These are phyloP conservation scores for Rhorus exstirpatorius DNA, from an alignment of 2,888 invertebrate genomes.

Conservation along the genomic window DNA sequence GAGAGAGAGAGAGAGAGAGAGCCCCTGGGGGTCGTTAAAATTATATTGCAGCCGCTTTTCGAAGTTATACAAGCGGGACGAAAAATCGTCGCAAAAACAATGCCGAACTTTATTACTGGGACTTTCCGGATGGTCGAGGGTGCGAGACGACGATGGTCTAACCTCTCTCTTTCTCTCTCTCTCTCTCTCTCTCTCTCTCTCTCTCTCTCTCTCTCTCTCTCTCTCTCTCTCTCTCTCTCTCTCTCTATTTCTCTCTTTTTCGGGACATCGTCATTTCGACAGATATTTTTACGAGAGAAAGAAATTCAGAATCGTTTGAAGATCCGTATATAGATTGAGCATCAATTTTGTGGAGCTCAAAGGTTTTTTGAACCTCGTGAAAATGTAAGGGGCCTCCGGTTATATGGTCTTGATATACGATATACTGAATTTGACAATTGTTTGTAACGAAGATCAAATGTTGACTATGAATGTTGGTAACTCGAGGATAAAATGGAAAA, in stretches of 20 bases:
- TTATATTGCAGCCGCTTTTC: constrained; percentile 82
- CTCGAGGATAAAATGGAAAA: neutral
- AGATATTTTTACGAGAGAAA: constrained; percentile 48
- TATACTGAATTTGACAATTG: constrained; percentile 11
- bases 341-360: constrained; percentile 2
- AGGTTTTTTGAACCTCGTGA: constrained; percentile 10
- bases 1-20: constrained; percentile 30
- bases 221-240: constrained; percentile 42
- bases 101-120: constrained; percentile 81
- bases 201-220: constrained; percentile 44
- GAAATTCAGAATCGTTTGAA: constrained; percentile 33
- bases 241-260: constrained; percentile 40
- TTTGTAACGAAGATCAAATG: constrained; percentile 5
- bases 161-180: constrained; percentile 52
- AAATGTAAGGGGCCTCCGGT: constrained; percentile 9
- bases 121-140: constrained; percentile 21
- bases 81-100: constrained; percentile 82
- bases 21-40: constrained; percentile 80
- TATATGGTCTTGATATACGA: constrained; percentile 18
- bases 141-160: constrained; percentile 47
- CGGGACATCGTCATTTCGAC: constrained; percentile 54
- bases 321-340: neutral
- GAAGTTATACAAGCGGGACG: constrained; percentile 79
- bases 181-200: no score
- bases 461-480: neutral